Conservation (phyloP, 2,888 invertebrate genomes). For the Escarpia spicata region DNA sequence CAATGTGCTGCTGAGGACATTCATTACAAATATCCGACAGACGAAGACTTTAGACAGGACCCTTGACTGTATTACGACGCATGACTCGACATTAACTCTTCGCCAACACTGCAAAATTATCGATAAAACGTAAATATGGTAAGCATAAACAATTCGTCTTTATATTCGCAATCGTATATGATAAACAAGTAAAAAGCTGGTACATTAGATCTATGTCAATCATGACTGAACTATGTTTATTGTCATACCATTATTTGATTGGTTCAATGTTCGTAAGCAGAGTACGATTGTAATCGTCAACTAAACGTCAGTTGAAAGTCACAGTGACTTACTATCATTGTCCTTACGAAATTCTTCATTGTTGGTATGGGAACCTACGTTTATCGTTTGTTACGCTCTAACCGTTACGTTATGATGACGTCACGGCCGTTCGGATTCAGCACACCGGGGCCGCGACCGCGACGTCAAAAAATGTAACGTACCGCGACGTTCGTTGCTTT, state of each 20-base stretch:
- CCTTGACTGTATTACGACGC: neutral
- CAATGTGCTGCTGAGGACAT: constrained; percentile 11
- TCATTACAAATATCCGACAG: constrained; percentile 4
- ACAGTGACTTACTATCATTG: neutral
- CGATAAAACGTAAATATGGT: neutral
- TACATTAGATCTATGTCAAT: neutral
- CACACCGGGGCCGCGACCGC: neutral
- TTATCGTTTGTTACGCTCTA: neutral
- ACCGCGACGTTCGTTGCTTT: no score
- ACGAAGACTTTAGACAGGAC: constrained; percentile 3
- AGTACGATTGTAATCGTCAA: neutral
- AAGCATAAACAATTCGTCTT: constrained; percentile 6
- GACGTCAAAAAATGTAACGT: no score
- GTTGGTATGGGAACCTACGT: neutral
- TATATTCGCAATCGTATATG: neutral
- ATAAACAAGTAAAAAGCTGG: neutral
- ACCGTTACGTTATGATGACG: neutral
- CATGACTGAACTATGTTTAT: neutral
- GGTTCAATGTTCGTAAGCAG: neutral
- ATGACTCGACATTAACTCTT: constrained; percentile 2
- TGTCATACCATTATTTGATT: neutral
- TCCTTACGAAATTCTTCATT: neutral
- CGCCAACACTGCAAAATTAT: neutral
- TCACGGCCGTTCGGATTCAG: neutral
- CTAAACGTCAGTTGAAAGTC: neutral